phyloP scores from a whole-genome alignment of 2,113 vertebrate species.

The Burhinus bistriatus region DNA sequence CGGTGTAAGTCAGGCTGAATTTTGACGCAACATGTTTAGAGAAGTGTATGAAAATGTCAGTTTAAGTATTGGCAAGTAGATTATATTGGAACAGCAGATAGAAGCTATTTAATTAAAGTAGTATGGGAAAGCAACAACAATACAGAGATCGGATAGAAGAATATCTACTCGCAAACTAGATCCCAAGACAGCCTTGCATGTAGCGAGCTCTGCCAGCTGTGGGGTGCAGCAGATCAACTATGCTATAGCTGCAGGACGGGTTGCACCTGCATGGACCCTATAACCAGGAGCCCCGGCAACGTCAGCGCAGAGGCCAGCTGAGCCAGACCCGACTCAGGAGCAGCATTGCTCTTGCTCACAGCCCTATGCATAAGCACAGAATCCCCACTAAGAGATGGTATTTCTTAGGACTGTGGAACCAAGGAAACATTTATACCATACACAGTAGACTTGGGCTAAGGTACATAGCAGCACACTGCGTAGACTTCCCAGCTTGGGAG shows the following conservation, averaged over 20 bases:
- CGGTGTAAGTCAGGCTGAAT: rapidly evolving
- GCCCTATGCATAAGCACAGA: not conserved
- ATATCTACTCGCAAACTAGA: not conserved
- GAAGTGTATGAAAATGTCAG: not conserved
- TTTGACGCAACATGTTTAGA: not conserved
- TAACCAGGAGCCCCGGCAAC: not conserved
- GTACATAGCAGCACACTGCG: not conserved
- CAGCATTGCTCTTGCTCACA: not conserved
- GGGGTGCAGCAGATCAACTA: not conserved
- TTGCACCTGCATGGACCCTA: no score
- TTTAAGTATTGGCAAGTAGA: not conserved
- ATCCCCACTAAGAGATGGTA: not conserved
- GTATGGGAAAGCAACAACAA: not conserved
- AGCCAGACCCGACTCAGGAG: not conserved
- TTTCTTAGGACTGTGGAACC: not conserved
- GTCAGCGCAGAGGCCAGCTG: not conserved
- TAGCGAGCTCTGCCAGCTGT: not conserved
- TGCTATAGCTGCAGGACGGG: no score
- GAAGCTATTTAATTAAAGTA: not conserved
- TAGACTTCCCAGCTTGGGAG: not conserved
- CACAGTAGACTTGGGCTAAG: not conserved
- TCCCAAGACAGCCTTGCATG: not conserved
- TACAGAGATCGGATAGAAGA: not conserved
- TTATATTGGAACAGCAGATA: not conserved
- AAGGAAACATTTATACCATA: not conserved